Evolutionary conservation across 2,888 invertebrate genomes (phyloP).

Genomic region (Eupithecia dodoneata): DNA sequence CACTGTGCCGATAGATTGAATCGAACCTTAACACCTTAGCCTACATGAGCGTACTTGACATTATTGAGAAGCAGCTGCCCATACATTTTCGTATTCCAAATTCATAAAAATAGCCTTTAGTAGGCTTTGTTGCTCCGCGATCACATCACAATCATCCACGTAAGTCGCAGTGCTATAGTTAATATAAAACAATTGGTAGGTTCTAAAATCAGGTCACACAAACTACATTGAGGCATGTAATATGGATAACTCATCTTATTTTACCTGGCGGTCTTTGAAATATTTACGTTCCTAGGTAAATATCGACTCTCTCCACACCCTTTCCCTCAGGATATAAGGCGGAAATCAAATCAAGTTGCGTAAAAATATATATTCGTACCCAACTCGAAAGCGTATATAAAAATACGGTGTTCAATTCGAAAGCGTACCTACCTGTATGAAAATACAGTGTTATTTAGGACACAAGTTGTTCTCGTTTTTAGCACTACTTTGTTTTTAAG

Average conservation of each 20-base stretch:
- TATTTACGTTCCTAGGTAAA: not conserved
- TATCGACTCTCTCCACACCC: constrained; percentile 20
- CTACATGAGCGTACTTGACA: too few relatives aligned
- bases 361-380: constrained; percentile 20
- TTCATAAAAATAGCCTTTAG: too few relatives aligned
- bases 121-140: too few relatives aligned
- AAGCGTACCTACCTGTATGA: not conserved
- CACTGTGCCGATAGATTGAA: too few relatives aligned
- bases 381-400: constrained; percentile 7
- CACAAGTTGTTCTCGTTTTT: not conserved
- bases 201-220: not conserved
- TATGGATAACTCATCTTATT: not conserved
- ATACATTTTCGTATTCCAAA: too few relatives aligned
- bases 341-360: constrained; percentile 32
- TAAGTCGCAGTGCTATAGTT: not conserved
- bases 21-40: too few relatives aligned
- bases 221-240: not conserved
- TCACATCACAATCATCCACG: too few relatives aligned
- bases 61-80: too few relatives aligned
- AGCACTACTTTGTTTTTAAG: not conserved
- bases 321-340: constrained; percentile 29
- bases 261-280: not conserved
- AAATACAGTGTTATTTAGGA: not conserved
- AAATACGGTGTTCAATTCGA: not conserved
- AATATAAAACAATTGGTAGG: not conserved